Evolutionary conservation across 2,113 vertebrate species (phyloP), one percentile per base, ranked within the genome.

Genomic region (Podocnemis expansa): DNA sequence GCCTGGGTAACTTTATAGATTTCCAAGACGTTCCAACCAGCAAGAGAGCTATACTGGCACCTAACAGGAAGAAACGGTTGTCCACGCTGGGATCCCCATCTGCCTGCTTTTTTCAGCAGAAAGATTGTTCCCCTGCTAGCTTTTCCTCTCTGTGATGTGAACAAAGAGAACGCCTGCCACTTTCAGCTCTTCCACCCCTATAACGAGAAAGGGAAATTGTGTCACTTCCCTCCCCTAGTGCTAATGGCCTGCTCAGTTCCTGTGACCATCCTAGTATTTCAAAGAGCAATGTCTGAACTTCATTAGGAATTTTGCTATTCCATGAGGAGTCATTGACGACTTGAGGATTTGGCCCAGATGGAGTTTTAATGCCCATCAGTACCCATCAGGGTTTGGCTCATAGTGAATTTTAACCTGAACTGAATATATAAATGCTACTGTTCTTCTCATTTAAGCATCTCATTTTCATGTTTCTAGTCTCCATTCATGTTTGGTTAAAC

Each of bases 381-480:
- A n/a, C 81, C 45, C 87, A 88, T 92, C 95, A 94, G 93, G 63
- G 63, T 73, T 90, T 89, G 93, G 93, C 95, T 93, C 92, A 80
- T 11, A 34, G 21, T 90, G 91, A 95, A 94, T 92, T 95, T 89
- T 84, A 83, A 94, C 88, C 94, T 96, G 84, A 73, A 94, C 84
- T 93, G 80, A 89, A 87, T 19, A 86, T 80, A 89, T 78, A 13
- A 1, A 0, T 82, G 96, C 95, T 97, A 95, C 95, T 75, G 94
- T 96, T 97, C 54, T 86, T 29, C 29, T 93, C 96, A 95, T 91
- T 86, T 86, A 41, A 94, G 89, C 93, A 80, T 96, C 87, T 80
- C 41, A 82, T 94, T 93, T 97, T 93, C 88, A 93, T 85, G 76
- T 67, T 49, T 84, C 52, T 82, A 17, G 47, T 38, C 25, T 90